Conservation (phyloP, 2,797 vertebrate species). For the Typhlichthys eigenmanni region DNA sequence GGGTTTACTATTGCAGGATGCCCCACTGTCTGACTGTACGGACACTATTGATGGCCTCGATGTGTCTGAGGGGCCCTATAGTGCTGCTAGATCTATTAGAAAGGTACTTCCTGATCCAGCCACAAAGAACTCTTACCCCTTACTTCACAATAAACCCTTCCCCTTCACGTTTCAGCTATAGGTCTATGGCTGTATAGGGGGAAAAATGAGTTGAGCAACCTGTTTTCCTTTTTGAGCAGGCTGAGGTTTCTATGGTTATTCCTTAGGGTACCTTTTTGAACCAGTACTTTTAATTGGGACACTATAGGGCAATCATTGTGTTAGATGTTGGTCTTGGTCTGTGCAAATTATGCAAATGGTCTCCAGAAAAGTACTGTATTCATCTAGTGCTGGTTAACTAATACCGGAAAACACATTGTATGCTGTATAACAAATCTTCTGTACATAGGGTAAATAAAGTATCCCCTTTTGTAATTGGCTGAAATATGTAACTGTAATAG, state of each 20-base stretch:
- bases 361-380: too few relatives aligned
- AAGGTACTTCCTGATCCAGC: slow-evolving; percentile 88
- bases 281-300: too few relatives aligned
- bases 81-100: slow-evolving; percentile 96
- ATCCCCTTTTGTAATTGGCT: neutral
- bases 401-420: too few relatives aligned
- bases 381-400: too few relatives aligned
- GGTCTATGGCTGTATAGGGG: neutral
- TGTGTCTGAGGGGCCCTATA: slow-evolving; percentile 95
- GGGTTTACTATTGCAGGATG: slow-evolving; percentile 97
- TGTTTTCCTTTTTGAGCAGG: neutral
- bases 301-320: too few relatives aligned
- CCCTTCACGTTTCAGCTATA: slow-evolving; percentile 13
- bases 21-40: slow-evolving; percentile 99
- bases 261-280: too few relatives aligned
- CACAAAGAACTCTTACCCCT: slow-evolving; percentile 56
- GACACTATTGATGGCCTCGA: slow-evolving; percentile 99
- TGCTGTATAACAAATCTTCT: neutral
- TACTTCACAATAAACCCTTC: slow-evolving; percentile 39
- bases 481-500: neutral
- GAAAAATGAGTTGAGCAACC: too few relatives aligned
- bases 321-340: too few relatives aligned
- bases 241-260: too few relatives aligned
- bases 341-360: too few relatives aligned
- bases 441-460: neutral